Evolutionary conservation across 2,888 invertebrate genomes (phyloP).

Genomic region (Diplazon laetatorius): DNA sequence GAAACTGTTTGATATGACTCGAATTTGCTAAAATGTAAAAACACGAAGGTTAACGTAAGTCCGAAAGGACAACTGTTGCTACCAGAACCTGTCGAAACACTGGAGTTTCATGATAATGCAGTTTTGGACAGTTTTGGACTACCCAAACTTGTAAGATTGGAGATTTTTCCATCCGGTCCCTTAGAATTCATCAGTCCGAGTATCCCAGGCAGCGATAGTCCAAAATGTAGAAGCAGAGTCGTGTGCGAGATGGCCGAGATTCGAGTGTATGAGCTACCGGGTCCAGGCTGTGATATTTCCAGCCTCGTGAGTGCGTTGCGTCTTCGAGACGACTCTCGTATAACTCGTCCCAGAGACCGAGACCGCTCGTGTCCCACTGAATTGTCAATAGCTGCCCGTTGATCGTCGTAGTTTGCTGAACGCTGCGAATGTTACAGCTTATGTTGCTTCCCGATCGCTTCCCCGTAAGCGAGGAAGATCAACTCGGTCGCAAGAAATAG

Average conservation of each 20-base stretch:
- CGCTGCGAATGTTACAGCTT: background rate
- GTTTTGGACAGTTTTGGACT: too few species aligned
- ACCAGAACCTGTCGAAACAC: too few species aligned
- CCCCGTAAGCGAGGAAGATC: conserved; percentile 46
- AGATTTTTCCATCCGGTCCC: too few species aligned
- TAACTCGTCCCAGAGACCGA: conserved; percentile 24
- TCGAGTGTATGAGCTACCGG: conserved; percentile 31
- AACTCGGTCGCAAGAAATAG: conserved; percentile 51
- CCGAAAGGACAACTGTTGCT: too few species aligned
- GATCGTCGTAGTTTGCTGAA: too few species aligned
- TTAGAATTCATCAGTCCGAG: too few species aligned
- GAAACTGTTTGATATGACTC: too few species aligned
- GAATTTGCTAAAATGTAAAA: too few species aligned
- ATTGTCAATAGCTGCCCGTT: conserved; percentile 30
- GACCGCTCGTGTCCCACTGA: conserved; percentile 28
- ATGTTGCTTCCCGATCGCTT: conserved; percentile 41
- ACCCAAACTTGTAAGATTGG: too few species aligned
- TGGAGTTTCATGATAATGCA: too few species aligned
- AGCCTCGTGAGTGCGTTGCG: background rate
- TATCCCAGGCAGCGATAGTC: too few species aligned
- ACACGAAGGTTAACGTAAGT: too few species aligned
- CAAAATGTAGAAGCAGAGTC: conserved; percentile 11
- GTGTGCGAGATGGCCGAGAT: conserved; percentile 23
- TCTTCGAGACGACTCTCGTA: conserved; percentile 23
- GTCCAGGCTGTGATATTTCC: background rate